Evolutionary conservation across 1,140 invertebrate species (phyloP).

Genomic region (Spodoptera litura): DNA sequence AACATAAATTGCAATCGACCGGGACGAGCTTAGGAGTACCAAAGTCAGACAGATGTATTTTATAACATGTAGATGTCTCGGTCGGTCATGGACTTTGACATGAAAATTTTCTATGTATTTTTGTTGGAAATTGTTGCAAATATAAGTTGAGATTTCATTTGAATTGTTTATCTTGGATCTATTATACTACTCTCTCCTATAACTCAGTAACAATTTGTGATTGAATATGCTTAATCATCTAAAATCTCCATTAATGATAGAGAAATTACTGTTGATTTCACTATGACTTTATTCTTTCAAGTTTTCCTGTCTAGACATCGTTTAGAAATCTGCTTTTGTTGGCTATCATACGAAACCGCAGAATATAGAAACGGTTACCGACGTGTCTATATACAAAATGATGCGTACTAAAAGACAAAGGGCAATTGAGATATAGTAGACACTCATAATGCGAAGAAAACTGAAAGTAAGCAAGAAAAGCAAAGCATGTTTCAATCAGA

Average conservation of each 20-base stretch:
- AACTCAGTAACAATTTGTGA: no score
- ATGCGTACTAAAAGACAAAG: no score
- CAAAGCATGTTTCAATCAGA: no score
- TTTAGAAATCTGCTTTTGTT: slow-evolving; percentile 21
- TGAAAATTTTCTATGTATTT: no score
- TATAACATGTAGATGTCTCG: background rate
- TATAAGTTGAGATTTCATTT: no score
- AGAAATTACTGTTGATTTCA: background rate
- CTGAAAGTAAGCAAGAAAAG: no score
- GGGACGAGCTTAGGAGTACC: background rate
- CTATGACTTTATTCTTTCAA: slow-evolving; percentile 9
- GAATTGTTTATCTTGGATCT: no score
- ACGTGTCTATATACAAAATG: no score
- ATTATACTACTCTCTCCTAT: no score
- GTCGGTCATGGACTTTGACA: background rate
- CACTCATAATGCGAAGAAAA: no score
- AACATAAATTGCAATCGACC: background rate
- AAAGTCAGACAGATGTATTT: slow-evolving; percentile 8
- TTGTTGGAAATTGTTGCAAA: no score
- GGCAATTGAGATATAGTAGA: no score
- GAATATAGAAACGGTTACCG: background rate
- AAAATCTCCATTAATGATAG: background rate
- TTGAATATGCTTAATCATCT: background rate
- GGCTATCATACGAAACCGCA: background rate
- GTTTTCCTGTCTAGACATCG: slow-evolving; percentile 11